Evolutionary conservation across 2,888 invertebrate genomes (phyloP).

Genomic region (Anagyrus pseudococci): DNA sequence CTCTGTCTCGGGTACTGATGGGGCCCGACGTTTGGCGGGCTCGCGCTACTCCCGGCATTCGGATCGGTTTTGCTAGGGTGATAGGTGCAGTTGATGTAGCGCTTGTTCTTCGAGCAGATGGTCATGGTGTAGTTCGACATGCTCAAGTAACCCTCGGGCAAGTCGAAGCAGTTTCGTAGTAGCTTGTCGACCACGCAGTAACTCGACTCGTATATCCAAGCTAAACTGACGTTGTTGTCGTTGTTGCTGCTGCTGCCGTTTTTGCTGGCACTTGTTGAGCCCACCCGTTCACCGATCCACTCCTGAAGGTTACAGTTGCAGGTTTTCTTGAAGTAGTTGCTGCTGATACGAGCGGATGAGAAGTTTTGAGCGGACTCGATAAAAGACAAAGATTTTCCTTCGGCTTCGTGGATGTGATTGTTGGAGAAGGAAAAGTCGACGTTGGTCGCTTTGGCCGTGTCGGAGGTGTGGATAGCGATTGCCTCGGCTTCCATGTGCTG

Average conservation of each 20-base stretch:
- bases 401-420: conserved; percentile 67
- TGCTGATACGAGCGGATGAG: conserved; percentile 63
- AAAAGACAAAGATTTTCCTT: conserved; percentile 67
- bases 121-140: conserved; percentile 70
- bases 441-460: conserved; percentile 57
- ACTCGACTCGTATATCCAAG: conserved; percentile 65
- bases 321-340: conserved; percentile 70
- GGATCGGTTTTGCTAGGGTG: conserved; percentile 60
- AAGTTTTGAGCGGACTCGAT: conserved; percentile 65
- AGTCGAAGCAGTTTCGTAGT: conserved; percentile 71
- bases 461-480: conserved; percentile 63
- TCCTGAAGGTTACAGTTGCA: conserved; percentile 70
- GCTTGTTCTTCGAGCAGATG: conserved; percentile 65
- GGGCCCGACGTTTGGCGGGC: conserved; percentile 58
- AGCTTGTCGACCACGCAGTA: conserved; percentile 69
- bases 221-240: conserved; percentile 62
- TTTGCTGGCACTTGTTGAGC: too few species aligned
- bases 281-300: conserved; percentile 66
- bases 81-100: conserved; percentile 67
- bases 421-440: conserved; percentile 65
- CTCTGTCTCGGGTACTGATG: conserved; percentile 56
- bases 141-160: conserved; percentile 70
- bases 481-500: conserved; percentile 66
- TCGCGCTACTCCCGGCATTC: conserved; percentile 45
- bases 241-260: too few species aligned